Evolutionary conservation across 2,888 invertebrate genomes (phyloP).

Genomic region (Ennomos quercinarius): DNA sequence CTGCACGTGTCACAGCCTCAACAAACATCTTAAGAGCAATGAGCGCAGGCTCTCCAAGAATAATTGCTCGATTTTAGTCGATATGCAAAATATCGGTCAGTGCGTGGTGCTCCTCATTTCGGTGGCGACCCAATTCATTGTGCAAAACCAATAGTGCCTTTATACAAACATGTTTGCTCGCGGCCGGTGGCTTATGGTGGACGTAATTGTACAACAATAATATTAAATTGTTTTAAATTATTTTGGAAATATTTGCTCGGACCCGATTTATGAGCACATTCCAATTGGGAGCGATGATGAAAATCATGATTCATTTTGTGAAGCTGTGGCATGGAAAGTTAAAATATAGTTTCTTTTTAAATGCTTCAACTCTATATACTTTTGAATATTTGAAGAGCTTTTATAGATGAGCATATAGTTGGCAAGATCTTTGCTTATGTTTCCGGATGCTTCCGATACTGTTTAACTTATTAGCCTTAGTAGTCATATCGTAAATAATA

Average conservation of each 20-base stretch:
- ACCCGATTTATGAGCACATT: constrained; percentile 3
- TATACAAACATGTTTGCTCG: constrained; percentile 66
- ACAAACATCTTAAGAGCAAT: too few species aligned
- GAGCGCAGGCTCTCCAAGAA: constrained; percentile 42
- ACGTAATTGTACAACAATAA: constrained; percentile 50
- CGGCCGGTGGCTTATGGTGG: constrained; percentile 51
- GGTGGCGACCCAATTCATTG: constrained; percentile 66
- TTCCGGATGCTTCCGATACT: too few species aligned
- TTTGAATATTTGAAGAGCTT: too few species aligned
- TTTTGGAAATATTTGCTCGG: constrained; percentile 25
- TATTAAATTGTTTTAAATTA: constrained; percentile 36
- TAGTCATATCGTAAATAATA: too few species aligned
- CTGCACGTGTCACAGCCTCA: too few species aligned
- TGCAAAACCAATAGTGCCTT: constrained; percentile 68
- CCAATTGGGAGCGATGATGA: constrained; percentile 8
- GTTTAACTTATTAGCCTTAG: too few species aligned
- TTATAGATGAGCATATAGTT: too few species aligned
- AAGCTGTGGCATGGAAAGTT: too few species aligned
- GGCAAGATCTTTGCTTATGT: too few species aligned
- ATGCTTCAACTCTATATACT: too few species aligned
- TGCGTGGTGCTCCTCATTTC: constrained; percentile 60
- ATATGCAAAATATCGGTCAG: constrained; percentile 63
- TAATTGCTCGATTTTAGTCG: constrained; percentile 57
- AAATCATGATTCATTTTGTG: neutral
- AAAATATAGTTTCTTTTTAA: too few species aligned